Percentiles rank a stretch among this genome's conserved stretches.
Evolutionary conservation across 2,797 vertebrate genomes (phyloP).

Genomic region (Diglossa cyanea): DNA sequence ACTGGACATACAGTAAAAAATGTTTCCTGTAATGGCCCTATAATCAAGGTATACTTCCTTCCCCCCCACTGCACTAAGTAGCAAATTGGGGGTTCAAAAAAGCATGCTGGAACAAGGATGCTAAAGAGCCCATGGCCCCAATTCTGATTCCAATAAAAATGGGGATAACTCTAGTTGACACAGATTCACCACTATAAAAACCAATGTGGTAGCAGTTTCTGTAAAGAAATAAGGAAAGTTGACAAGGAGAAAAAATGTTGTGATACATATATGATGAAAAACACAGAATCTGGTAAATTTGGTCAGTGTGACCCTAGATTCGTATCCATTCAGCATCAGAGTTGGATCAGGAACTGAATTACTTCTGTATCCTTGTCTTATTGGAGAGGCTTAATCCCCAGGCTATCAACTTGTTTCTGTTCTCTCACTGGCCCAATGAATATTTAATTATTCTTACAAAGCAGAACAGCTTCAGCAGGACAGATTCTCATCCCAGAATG

Average conservation of each 20-base stretch:
- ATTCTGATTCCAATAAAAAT: background rate
- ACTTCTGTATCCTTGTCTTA: slow-evolving; percentile 34
- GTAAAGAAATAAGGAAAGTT: background rate
- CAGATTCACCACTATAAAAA: background rate
- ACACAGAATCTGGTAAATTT: background rate
- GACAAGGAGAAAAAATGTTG: background rate
- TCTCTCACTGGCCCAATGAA: slow-evolving; percentile 70
- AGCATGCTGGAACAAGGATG: background rate
- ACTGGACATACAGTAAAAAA: background rate
- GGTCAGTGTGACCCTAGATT: background rate
- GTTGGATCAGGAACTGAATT: slow-evolving; percentile 48
- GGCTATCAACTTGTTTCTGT: slow-evolving; percentile 68
- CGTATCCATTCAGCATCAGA: background rate
- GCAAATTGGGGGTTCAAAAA: background rate
- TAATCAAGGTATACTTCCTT: background rate
- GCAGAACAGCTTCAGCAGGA: slow-evolving; percentile 68
- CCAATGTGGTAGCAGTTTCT: background rate
- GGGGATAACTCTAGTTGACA: background rate
- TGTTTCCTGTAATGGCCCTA: background rate
- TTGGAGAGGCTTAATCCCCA: slow-evolving; percentile 64
- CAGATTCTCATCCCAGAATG: slow-evolving; percentile 65
- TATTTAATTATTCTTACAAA: slow-evolving; percentile 72
- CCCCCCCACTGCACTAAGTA: background rate
- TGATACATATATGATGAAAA: background rate
- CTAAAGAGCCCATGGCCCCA: background rate